Percentiles rank a stretch among this genome's conserved stretches.
phyloP scores from a whole-genome alignment of 2,797 vertebrate species.

The Decapterus maruadsi region DNA sequence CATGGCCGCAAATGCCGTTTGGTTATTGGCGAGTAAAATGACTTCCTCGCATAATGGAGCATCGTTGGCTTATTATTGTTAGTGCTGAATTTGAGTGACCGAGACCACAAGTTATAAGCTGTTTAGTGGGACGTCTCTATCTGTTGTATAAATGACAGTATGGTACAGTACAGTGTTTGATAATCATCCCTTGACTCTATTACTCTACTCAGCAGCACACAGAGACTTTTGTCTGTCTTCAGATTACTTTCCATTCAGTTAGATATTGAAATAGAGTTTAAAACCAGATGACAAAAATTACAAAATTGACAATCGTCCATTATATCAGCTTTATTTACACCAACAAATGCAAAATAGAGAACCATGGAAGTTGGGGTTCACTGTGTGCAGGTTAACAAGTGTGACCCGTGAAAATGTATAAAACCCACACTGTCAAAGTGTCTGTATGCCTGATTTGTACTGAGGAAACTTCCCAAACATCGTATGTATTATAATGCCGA shows the following conservation, averaged over 20 bases:
- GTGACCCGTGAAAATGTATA: background rate
- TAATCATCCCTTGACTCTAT: too few relatives aligned
- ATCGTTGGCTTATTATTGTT: too few relatives aligned
- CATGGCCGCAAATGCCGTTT: too few relatives aligned
- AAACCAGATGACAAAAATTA: too few relatives aligned
- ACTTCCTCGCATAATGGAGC: too few relatives aligned
- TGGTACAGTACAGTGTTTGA: background rate
- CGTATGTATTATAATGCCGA: background rate
- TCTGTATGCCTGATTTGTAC: background rate
- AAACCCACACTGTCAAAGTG: background rate
- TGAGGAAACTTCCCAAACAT: conserved; percentile 4
- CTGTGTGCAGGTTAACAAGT: background rate
- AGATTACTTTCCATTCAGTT: background rate
- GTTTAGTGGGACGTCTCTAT: too few relatives aligned
- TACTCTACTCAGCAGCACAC: background rate
- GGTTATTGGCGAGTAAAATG: too few relatives aligned
- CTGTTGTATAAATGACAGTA: too few relatives aligned
- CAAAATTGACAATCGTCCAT: background rate
- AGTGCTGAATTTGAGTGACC: too few relatives aligned
- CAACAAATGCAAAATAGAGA: background rate
- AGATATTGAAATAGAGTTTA: background rate
- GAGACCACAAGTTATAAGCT: too few relatives aligned
- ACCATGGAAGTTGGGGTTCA: background rate
- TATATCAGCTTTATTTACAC: background rate
- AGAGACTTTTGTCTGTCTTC: background rate